phyloP scores from a whole-genome alignment of 2,888 invertebrate species.

The Eugnorisma glareosa region DNA sequence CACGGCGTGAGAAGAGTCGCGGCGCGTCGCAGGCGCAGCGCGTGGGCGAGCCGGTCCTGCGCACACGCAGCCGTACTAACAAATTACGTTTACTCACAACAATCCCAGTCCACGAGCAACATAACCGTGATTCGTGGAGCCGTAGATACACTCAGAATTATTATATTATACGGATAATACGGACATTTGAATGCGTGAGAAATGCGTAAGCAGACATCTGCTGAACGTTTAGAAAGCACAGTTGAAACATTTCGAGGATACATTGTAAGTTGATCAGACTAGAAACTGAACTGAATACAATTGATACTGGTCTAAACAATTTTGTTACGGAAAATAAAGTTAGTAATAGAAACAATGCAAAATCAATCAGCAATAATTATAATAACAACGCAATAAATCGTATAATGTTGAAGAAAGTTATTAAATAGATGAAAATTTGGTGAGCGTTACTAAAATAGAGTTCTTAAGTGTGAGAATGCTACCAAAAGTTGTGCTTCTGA shows the following conservation, averaged over 20 bases:
- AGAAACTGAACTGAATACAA: constrained; percentile 57
- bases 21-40: constrained; percentile 66
- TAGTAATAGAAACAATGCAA: constrained; percentile 4
- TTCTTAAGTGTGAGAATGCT: not conserved
- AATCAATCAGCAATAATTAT: not conserved
- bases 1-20: constrained; percentile 81
- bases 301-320: constrained; percentile 3
- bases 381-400: not conserved
- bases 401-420: not conserved
- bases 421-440: not conserved
- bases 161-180: constrained; percentile 63
- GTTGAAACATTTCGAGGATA: constrained; percentile 48
- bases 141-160: constrained; percentile 56
- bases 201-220: constrained; percentile 56
- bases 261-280: constrained; percentile 39
- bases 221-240: constrained; percentile 50
- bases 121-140: constrained; percentile 48
- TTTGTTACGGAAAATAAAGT: constrained; percentile 5
- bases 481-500: not conserved
- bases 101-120: constrained; percentile 62
- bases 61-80: constrained; percentile 79
- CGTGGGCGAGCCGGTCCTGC: constrained; percentile 84
- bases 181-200: constrained; percentile 67
- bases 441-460: not conserved
- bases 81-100: constrained; percentile 83